Evolutionary conservation across 2,113 vertebrate genomes (phyloP).

Genomic region (Xerus inauris): DNA sequence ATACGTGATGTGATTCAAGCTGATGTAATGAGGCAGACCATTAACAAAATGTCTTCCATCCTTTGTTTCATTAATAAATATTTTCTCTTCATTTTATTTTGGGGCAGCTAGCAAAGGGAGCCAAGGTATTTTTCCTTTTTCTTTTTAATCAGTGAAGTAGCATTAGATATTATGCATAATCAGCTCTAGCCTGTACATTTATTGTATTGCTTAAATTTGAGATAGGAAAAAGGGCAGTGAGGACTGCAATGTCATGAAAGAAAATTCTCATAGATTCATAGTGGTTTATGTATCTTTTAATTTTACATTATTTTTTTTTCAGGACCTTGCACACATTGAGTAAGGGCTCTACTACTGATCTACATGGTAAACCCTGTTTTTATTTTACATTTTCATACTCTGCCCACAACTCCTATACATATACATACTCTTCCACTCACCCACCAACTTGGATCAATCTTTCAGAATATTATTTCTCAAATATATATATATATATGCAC

Average conservation of each 20-base stretch:
- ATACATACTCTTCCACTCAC: too few species aligned
- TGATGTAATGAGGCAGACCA: background rate
- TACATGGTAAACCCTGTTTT: background rate
- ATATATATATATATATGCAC: background rate
- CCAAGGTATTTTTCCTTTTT: background rate
- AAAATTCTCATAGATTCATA: background rate
- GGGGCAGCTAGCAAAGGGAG: background rate
- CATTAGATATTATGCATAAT: background rate
- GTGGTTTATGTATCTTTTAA: background rate
- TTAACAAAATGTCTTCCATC: slow-evolving; percentile 52
- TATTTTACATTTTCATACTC: background rate
- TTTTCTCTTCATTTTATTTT: background rate
- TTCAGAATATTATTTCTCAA: background rate
- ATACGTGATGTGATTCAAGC: background rate
- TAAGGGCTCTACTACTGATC: background rate
- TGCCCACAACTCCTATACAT: background rate
- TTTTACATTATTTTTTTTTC: background rate
- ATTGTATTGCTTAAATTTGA: background rate
- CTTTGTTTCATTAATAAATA: slow-evolving; percentile 48
- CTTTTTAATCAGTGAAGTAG: background rate
- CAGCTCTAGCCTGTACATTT: background rate
- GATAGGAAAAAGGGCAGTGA: background rate
- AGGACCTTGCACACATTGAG: background rate
- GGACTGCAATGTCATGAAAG: background rate
- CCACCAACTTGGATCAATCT: too few species aligned